These are phyloP conservation scores for Drosophila navojoa DNA, from an alignment of 1,140 invertebrate species.

Conservation along the genomic window DNA sequence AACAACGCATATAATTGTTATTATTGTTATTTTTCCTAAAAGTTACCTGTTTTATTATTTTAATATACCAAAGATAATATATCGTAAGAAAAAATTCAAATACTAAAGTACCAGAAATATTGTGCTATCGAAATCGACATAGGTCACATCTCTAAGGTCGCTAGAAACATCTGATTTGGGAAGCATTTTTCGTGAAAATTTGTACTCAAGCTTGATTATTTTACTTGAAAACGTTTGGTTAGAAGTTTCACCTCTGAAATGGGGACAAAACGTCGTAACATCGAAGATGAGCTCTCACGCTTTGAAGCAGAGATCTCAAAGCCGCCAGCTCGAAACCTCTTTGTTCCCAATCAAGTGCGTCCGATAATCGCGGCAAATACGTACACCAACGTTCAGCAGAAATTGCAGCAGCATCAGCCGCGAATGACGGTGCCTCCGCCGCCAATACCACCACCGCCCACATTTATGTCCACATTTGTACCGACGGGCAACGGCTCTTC, in stretches of 20 bases:
- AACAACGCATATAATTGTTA: not conserved
- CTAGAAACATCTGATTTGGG: constrained; percentile 43
- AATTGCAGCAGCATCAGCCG: constrained; percentile 84
- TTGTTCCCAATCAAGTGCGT: constrained; percentile 85
- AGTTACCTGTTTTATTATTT: too few relatives aligned
- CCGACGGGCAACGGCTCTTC: constrained; percentile 83
- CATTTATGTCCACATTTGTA: constrained; percentile 83
- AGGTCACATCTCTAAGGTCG: not conserved
- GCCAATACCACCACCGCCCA: constrained; percentile 84
- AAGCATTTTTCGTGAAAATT: constrained; percentile 50
- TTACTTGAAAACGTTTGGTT: not conserved
- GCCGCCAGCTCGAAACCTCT: constrained; percentile 73
- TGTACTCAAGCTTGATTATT: not conserved
- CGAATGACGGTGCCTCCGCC: constrained; percentile 85
- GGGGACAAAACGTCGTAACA: constrained; percentile 84
- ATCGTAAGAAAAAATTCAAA: too few relatives aligned
- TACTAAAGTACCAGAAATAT: too few relatives aligned
- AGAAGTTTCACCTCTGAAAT: constrained; percentile 37
- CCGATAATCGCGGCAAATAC: constrained; percentile 88
- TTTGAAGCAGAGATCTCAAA: constrained; percentile 94
- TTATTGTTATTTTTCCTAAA: too few relatives aligned
- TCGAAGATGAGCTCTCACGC: constrained; percentile 94
- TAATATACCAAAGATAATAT: too few relatives aligned
- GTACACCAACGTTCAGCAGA: constrained; percentile 88
- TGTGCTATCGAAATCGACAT: not conserved